Percentiles rank a stretch among this genome's conserved stretches.
These are phyloP conservation scores for Conger conger DNA, from an alignment of 2,113 vertebrate genomes.

Conservation along the genomic window DNA sequence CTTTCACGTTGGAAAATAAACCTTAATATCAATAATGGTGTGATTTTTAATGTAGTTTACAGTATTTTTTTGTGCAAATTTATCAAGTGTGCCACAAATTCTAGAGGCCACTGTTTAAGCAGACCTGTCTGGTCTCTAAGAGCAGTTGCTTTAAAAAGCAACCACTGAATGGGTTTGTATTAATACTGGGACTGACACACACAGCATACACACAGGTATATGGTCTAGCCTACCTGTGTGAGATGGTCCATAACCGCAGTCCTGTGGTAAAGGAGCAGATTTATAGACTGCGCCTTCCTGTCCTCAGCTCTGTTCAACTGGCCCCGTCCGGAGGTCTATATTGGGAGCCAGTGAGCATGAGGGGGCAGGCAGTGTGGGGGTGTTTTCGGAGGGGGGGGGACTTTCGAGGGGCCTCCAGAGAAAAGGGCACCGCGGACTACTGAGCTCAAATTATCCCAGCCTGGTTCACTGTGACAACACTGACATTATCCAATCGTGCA, in stretches of 20 bases:
- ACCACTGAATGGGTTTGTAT: neutral
- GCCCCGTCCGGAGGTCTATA: constrained; percentile 51
- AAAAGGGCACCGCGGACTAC: neutral
- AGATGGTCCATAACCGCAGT: constrained; percentile 50
- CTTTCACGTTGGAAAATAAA: too few relatives aligned
- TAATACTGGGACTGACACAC: neutral
- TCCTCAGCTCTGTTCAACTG: constrained; percentile 20
- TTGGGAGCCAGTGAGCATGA: constrained; percentile 49
- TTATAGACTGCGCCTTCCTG: neutral
- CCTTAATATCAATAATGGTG: too few relatives aligned
- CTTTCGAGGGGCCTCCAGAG: neutral
- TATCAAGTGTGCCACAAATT: too few relatives aligned
- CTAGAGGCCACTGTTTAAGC: too few relatives aligned
- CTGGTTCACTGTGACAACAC: neutral
- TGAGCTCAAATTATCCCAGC: neutral
- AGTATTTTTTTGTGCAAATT: too few relatives aligned
- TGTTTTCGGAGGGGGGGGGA: neutral
- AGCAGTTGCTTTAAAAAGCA: too few relatives aligned
- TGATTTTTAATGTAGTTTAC: too few relatives aligned
- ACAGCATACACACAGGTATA: neutral
- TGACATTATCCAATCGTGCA: neutral
- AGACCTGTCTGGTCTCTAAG: too few relatives aligned
- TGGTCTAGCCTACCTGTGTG: constrained; percentile 45
- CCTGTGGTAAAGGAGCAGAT: constrained; percentile 1
- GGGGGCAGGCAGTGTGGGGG: constrained; percentile 40